Percentiles rank a stretch among this genome's conserved stretches.
These are phyloP conservation scores for Brachionus plicatilis DNA, from an alignment of 1,140 invertebrate genomes.

Conservation along the genomic window DNA sequence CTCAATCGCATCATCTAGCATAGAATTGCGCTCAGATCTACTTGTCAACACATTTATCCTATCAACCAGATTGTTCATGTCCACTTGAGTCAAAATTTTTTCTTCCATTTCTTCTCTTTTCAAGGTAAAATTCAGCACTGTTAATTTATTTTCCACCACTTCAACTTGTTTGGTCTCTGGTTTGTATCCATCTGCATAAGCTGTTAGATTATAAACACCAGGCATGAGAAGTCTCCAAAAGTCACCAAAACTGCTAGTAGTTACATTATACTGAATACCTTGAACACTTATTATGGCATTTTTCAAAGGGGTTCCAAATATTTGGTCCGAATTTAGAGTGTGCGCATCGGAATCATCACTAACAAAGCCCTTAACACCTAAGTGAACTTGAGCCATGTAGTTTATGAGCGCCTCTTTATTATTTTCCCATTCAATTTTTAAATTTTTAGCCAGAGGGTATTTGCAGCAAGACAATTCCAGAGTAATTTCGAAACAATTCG, in stretches of 20 bases:
- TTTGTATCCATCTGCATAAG: neutral
- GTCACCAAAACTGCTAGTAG: conserved; percentile 64
- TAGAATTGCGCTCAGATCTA: neutral
- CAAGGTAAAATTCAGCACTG: conserved; percentile 12
- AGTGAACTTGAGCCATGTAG: conserved; percentile 65
- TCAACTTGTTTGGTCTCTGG: neutral
- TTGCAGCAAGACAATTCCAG: conserved; percentile 95
- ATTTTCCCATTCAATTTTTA: conserved; percentile 36
- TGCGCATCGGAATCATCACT: conserved; percentile 42
- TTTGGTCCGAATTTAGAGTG: neutral
- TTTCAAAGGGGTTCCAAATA: conserved; percentile 55
- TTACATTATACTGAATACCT: conserved; percentile 49
- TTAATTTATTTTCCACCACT: neutral
- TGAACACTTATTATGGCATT: conserved; percentile 70
- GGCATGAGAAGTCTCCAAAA: conserved; percentile 85
- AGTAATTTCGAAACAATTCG: conserved; percentile 96
- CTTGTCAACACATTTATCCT: neutral
- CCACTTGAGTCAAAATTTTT: neutral
- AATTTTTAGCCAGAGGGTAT: conserved; percentile 62
- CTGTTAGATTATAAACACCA: conserved; percentile 64
- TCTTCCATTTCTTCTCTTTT: neutral
- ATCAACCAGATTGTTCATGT: neutral
- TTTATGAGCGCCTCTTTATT: conserved; percentile 30
- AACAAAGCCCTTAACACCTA: conserved; percentile 78
- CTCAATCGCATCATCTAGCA: neutral